Conservation (phyloP, 2,797 vertebrate species). For the Acipenser ruthenus region DNA sequence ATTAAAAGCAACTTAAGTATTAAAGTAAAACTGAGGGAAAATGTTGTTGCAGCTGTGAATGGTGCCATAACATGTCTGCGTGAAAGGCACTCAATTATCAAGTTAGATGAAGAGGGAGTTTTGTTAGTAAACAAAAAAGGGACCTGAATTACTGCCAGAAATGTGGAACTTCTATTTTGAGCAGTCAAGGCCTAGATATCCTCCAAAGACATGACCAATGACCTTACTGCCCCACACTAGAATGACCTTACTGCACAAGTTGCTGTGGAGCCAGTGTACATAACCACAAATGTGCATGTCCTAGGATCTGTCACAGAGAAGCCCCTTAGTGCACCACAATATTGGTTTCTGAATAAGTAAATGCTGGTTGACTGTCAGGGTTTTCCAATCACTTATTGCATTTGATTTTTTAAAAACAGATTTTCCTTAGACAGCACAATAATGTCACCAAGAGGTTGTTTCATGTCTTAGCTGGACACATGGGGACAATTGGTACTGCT, state of each 20-base stretch:
- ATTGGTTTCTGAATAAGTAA: too few relatives aligned
- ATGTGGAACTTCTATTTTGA: slow-evolving; percentile 9
- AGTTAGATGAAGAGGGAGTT: slow-evolving; percentile 6
- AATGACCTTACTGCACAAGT: neutral
- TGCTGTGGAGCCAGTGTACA: neutral
- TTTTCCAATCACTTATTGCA: too few relatives aligned
- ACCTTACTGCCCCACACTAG: neutral
- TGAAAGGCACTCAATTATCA: neutral
- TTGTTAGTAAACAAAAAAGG: slow-evolving; percentile 8
- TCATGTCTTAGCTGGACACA: too few relatives aligned
- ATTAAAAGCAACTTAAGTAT: too few relatives aligned
- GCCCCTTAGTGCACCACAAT: too few relatives aligned
- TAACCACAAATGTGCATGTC: neutral
- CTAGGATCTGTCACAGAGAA: neutral
- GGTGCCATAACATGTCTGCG: too few relatives aligned
- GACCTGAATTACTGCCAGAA: slow-evolving; percentile 10
- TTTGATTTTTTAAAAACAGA: neutral
- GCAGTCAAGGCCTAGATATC: slow-evolving; percentile 3
- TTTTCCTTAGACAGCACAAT: too few relatives aligned
- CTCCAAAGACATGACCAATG: slow-evolving; percentile 16
- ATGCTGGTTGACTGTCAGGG: too few relatives aligned
- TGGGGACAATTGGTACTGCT: too few relatives aligned
- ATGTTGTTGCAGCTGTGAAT: too few relatives aligned
- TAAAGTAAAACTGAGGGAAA: too few relatives aligned
- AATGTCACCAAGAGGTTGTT: too few relatives aligned